Conservation (phyloP, 35 echinoderm and acorn worm genomes). For the Apostichopus parvimensis region DNA sequence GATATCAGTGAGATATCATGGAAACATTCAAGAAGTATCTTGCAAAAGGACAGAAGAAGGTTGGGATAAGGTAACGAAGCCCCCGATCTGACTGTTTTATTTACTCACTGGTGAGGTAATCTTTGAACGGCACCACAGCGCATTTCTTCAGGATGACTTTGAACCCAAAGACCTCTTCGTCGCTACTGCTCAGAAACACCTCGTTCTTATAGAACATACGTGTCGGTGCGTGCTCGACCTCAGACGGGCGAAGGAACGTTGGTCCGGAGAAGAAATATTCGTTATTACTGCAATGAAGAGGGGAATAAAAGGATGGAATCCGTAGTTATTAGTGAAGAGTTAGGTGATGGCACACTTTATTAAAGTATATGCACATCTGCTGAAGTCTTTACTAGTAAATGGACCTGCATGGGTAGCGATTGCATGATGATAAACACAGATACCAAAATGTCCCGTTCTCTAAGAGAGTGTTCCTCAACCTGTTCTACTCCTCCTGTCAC, state of each 20-base stretch:
- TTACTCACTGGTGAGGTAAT: slow-evolving; percentile 92
- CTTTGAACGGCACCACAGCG: slow-evolving; percentile 75
- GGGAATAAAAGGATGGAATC: not conserved
- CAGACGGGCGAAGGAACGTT: slow-evolving; percentile 82
- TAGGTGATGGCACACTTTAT: too few species aligned
- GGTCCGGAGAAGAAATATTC: slow-evolving; percentile 85
- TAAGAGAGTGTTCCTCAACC: too few species aligned
- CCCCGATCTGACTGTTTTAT: too few species aligned
- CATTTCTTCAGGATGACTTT: slow-evolving; percentile 76
- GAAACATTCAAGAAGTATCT: too few species aligned
- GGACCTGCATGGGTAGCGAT: not conserved
- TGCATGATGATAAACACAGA: too few species aligned
- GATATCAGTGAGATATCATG: too few species aligned
- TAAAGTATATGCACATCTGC: too few species aligned
- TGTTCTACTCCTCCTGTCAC: not conserved
- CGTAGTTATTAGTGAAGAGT: not conserved
- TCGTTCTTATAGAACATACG: slow-evolving; percentile 94
- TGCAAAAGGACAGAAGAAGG: too few species aligned
- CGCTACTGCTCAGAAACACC: slow-evolving; percentile 89
- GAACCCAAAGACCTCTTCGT: slow-evolving; percentile 80
- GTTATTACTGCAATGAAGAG: slow-evolving; percentile 54
- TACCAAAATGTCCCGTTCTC: too few species aligned
- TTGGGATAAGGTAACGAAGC: too few species aligned
- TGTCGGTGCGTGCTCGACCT: slow-evolving; percentile 81
- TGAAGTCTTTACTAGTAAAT: too few species aligned